These are phyloP conservation scores for Pardalotus punctatus DNA, from an alignment of 2,113 vertebrate genomes.

Conservation along the genomic window DNA sequence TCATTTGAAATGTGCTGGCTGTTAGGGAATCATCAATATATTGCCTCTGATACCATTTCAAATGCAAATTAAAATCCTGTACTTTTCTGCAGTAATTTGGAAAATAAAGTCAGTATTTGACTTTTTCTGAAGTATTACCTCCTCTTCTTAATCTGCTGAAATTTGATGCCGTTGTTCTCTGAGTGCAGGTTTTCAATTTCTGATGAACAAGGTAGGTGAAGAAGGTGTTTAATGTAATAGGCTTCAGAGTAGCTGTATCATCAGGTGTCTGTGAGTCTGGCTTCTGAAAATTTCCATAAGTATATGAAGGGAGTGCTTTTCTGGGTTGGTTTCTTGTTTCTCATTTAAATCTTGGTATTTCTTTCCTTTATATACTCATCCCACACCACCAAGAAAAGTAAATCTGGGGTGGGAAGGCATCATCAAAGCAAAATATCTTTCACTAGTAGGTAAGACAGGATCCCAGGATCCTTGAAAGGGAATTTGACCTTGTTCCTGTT, in stretches of 20 bases:
- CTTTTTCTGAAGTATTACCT: not conserved
- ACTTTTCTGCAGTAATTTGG: slow-evolving; percentile 27
- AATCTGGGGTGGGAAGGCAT: not conserved
- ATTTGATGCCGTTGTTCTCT: slow-evolving; percentile 13
- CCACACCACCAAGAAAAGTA: not conserved
- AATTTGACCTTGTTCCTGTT: not conserved
- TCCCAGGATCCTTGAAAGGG: not conserved
- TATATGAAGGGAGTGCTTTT: not conserved
- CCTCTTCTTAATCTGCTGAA: not conserved
- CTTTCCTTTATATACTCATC: not conserved
- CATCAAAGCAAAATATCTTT: not conserved
- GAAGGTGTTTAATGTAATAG: not conserved
- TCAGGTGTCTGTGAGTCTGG: not conserved
- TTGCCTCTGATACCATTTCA: not conserved
- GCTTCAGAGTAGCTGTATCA: not conserved
- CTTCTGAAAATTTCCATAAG: not conserved
- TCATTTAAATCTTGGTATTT: not conserved
- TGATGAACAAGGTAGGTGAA: not conserved
- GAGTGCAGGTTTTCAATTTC: not conserved
- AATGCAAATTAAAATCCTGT: not conserved
- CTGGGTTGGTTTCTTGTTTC: not conserved
- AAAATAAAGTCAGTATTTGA: slow-evolving; percentile 17
- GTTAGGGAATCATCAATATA: not conserved
- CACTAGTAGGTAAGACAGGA: not conserved
- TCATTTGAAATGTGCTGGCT: not conserved